A percentile compares a stretch with the other conserved stretches of the same genome.
phyloP scores from a whole-genome alignment of 2,888 invertebrate genomes.

The Microctonus aethiopoides region DNA sequence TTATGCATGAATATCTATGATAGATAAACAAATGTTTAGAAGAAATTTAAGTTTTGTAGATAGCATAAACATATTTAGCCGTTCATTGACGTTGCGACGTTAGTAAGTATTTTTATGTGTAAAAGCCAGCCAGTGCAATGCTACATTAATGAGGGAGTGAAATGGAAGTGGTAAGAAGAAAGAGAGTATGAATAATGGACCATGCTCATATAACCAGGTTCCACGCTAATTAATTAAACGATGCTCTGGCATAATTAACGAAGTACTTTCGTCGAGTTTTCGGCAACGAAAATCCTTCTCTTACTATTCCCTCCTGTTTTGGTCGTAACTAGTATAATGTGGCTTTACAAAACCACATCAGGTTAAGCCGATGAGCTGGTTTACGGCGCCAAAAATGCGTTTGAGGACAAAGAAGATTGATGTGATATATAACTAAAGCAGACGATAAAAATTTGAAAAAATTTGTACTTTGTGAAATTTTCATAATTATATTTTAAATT shows the following conservation, averaged over 20 bases:
- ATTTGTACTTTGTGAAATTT: too few species aligned
- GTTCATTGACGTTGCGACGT: not conserved
- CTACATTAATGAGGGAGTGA: not conserved
- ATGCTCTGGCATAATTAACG: conserved; percentile 31
- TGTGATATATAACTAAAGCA: not conserved
- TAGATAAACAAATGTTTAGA: not conserved
- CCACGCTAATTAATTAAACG: conserved; percentile 28
- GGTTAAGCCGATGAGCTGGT: conserved; percentile 31
- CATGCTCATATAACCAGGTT: not conserved
- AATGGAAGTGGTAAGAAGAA: not conserved
- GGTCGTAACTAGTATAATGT: not conserved
- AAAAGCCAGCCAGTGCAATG: not conserved
- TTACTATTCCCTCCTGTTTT: not conserved
- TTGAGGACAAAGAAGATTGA: not conserved
- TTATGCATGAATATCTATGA: not conserved
- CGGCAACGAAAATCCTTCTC: conserved; percentile 1
- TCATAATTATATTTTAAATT: too few species aligned
- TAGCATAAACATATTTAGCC: not conserved
- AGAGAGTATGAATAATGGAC: conserved; percentile 10
- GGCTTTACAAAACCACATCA: conserved; percentile 17
- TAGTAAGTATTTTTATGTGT: not conserved
- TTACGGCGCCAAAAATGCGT: conserved; percentile 12
- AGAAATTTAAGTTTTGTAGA: not conserved
- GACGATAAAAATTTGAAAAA: not conserved
- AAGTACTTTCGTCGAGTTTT: conserved; percentile 29